Evolutionary conservation across 2,113 vertebrate species (phyloP).

Genomic region (Calonectris borealis): DNA sequence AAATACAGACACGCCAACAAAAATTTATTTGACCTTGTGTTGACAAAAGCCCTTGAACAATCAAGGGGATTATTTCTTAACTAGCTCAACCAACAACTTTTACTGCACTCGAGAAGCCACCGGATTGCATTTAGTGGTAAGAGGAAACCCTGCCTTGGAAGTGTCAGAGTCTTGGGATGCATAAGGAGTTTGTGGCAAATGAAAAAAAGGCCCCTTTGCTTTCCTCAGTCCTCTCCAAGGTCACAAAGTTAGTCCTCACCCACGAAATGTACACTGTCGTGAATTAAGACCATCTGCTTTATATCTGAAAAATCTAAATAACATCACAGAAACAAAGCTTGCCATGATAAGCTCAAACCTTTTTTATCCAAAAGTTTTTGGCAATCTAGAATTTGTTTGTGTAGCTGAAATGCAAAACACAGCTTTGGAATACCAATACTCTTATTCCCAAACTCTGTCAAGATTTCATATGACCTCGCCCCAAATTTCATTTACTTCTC

Average conservation of each 20-base stretch:
- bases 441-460: neutral
- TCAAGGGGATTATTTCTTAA: constrained; percentile 25
- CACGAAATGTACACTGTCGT: neutral
- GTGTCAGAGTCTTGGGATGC: neutral
- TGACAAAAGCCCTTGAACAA: constrained; percentile 21
- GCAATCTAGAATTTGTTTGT: neutral
- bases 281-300: constrained; percentile 14
- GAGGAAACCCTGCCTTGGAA: neutral
- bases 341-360: neutral
- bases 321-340: constrained; percentile 5
- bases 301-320: neutral
- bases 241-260: neutral
- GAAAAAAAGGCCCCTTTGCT: neutral
- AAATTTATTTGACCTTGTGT: neutral
- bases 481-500: neutral
- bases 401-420: neutral
- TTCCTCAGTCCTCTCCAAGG: neutral
- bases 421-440: neutral
- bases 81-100: neutral
- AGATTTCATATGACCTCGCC: neutral
- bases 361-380: neutral
- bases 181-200: neutral
- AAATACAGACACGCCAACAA: constrained; percentile 1
- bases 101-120: neutral
- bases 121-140: neutral